Conservation (phyloP, 2,888 invertebrate genomes). For the Oligia latruncula region DNA sequence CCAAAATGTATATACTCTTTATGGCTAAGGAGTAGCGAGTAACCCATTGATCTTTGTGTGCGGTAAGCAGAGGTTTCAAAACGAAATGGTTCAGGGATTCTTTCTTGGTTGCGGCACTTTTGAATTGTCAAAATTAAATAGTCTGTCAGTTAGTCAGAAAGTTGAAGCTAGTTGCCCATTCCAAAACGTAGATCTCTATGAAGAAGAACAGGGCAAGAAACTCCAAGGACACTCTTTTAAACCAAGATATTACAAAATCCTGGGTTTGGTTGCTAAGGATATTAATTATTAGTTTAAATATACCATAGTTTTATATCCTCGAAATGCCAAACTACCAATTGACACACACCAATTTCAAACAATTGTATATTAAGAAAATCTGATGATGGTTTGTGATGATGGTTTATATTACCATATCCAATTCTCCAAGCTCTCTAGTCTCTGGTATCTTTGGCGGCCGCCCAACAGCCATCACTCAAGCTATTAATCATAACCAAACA, state of each 20-base stretch:
- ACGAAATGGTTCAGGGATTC: not conserved
- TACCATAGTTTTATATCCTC: not conserved
- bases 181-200: too few relatives aligned
- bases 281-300: not conserved
- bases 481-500: slow-evolving; percentile 60
- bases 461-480: slow-evolving; percentile 60
- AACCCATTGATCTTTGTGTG: not conserved
- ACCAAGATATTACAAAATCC: too few relatives aligned
- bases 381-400: not conserved
- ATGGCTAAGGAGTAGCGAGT: not conserved
- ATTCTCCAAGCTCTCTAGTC: slow-evolving; percentile 12
- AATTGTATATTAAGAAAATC: not conserved
- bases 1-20: too few relatives aligned
- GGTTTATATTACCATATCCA: not conserved
- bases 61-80: not conserved
- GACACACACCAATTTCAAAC: not conserved
- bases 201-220: too few relatives aligned
- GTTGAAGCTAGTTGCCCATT: too few relatives aligned
- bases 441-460: slow-evolving; percentile 43
- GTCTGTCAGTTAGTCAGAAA: too few relatives aligned
- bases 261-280: not conserved
- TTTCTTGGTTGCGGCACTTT: not conserved
- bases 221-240: too few relatives aligned
- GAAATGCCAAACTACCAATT: not conserved
- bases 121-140: too few relatives aligned